Evolutionary conservation across 35 echinoderm and acorn worm genomes (phyloP).

Genomic region (Strongylocentrotus purpuratus): DNA sequence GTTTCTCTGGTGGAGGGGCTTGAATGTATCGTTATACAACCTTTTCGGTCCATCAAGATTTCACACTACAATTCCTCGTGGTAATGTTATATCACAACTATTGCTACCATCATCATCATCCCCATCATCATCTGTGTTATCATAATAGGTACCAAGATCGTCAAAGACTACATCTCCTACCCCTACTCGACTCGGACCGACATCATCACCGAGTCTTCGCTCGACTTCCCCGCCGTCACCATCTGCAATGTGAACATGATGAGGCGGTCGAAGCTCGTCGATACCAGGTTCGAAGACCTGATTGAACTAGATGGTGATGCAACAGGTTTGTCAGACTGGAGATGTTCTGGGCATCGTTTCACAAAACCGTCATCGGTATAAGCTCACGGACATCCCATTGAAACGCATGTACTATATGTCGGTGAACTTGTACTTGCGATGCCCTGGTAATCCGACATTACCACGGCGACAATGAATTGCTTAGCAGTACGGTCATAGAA

Average conservation of each 20-base stretch:
- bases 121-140: too few relatives aligned
- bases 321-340: not conserved
- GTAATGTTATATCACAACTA: not conserved
- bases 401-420: too few relatives aligned
- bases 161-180: constrained; percentile 53
- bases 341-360: too few relatives aligned
- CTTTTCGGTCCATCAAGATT: not conserved
- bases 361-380: too few relatives aligned
- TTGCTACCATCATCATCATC: too few relatives aligned
- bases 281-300: constrained; percentile 49
- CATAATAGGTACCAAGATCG: constrained; percentile 15
- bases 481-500: too few relatives aligned
- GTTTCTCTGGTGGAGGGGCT: too few relatives aligned
- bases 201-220: constrained; percentile 50
- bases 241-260: constrained; percentile 80
- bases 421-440: too few relatives aligned
- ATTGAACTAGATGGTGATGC: constrained; percentile 45
- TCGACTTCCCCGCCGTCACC: constrained; percentile 74
- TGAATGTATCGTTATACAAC: too few relatives aligned
- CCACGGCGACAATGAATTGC: too few relatives aligned
- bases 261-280: constrained; percentile 48
- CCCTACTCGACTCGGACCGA: constrained; percentile 74
- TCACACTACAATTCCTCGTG: not conserved
- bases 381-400: too few relatives aligned
- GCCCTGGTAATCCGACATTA: too few relatives aligned